These are phyloP conservation scores for Zaprionus vittiger DNA, from an alignment of 1,140 invertebrate genomes.

Conservation along the genomic window DNA sequence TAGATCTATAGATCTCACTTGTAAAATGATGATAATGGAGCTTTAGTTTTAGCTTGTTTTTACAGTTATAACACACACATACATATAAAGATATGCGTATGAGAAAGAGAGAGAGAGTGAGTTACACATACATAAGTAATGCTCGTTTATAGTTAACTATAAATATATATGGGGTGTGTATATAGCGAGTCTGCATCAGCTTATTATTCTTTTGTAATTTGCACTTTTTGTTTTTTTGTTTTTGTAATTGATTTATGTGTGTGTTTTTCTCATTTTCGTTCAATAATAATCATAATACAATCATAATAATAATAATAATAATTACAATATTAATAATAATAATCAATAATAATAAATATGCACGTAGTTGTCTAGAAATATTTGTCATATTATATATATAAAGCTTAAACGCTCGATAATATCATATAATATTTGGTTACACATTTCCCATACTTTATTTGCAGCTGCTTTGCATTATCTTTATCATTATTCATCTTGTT, in stretches of 20 bases:
- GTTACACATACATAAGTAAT: slow-evolving; percentile 28
- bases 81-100: slow-evolving; percentile 32
- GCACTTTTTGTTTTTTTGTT: slow-evolving; percentile 27
- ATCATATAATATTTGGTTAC: slow-evolving; percentile 82
- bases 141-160: slow-evolving; percentile 15
- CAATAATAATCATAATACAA: slow-evolving; percentile 57
- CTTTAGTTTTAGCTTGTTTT: slow-evolving; percentile 26
- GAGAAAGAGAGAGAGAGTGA: slow-evolving; percentile 32
- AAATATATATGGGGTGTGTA: slow-evolving; percentile 21
- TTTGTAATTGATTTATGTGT: slow-evolving; percentile 35
- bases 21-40: slow-evolving; percentile 10
- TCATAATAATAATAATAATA: slow-evolving; percentile 29
- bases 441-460: slow-evolving; percentile 72
- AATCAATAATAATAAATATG: slow-evolving; percentile 47
- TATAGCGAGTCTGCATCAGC: slow-evolving; percentile 48
- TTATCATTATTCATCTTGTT: slow-evolving; percentile 16
- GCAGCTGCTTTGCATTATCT: slow-evolving; percentile 14
- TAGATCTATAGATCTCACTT: not conserved
- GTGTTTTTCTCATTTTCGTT: slow-evolving; percentile 26
- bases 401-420: slow-evolving; percentile 79
- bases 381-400: slow-evolving; percentile 76
- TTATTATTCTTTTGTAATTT: slow-evolving; percentile 30
- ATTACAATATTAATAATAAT: slow-evolving; percentile 61
- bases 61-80: slow-evolving; percentile 44
- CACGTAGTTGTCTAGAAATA: slow-evolving; percentile 50